Conservation (phyloP, 2,113 vertebrate species). For the Sinocyclocheilus grahami region DNA sequence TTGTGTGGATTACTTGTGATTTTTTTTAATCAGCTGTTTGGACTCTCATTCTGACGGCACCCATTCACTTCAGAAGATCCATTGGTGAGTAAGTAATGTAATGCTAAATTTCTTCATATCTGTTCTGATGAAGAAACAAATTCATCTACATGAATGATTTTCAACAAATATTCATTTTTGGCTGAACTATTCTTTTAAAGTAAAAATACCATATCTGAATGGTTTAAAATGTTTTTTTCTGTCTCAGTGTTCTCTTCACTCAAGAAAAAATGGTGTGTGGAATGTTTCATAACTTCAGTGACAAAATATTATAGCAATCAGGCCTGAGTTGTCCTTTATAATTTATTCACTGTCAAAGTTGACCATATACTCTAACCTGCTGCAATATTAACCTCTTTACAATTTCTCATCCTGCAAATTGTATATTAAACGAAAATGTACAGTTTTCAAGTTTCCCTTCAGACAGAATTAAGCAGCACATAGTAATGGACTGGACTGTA, state of each 20-base stretch:
- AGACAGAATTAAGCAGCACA: neutral
- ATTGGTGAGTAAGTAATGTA: too few species aligned
- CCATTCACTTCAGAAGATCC: too few species aligned
- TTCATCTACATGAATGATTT: too few species aligned
- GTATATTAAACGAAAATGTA: neutral
- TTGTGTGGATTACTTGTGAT: too few species aligned
- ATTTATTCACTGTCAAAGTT: slow-evolving; percentile 56
- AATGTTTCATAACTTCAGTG: neutral
- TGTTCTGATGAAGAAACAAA: too few species aligned
- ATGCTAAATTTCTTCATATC: too few species aligned
- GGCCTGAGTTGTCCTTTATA: neutral
- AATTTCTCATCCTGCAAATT: slow-evolving; percentile 8
- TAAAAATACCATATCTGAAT: neutral
- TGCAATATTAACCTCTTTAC: slow-evolving; percentile 58
- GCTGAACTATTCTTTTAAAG: neutral
- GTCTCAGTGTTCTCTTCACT: neutral
- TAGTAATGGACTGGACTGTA: neutral
- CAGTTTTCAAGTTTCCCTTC: neutral
- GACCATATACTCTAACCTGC: slow-evolving; percentile 60
- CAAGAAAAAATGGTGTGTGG: neutral
- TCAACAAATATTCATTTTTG: too few species aligned
- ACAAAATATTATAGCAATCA: neutral
- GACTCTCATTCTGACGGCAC: too few species aligned
- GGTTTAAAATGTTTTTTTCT: neutral
- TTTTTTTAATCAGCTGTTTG: too few species aligned